phyloP scores from a whole-genome alignment of 92 coral and sea anemone species.

The Porites divaricata region DNA sequence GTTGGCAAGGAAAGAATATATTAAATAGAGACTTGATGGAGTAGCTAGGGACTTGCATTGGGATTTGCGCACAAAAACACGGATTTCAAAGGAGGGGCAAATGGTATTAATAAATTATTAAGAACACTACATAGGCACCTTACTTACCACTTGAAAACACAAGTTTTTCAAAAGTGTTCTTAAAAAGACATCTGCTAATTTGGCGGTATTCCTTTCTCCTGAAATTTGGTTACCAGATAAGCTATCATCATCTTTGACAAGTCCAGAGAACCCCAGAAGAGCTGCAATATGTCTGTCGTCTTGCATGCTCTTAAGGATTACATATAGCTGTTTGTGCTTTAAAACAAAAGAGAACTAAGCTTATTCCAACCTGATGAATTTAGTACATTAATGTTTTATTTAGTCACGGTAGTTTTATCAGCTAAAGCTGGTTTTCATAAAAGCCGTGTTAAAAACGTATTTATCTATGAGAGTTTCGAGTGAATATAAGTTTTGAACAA shows the following conservation, averaged over 20 bases:
- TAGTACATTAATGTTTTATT: neutral
- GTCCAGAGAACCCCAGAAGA: slow-evolving; percentile 72
- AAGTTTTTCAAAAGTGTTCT: slow-evolving; percentile 79
- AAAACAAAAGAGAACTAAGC: no score
- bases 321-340: slow-evolving; percentile 84
- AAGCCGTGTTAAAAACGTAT: no score
- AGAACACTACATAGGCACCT: neutral
- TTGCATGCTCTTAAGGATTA: slow-evolving; percentile 83
- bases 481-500: no score
- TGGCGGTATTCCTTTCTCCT: slow-evolving; percentile 42
- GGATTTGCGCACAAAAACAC: neutral
- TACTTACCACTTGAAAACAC: slow-evolving; percentile 73
- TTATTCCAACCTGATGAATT: neutral
- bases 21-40: neutral
- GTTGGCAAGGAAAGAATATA: no score
- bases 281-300: slow-evolving; percentile 85
- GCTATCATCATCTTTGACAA: slow-evolving; percentile 44
- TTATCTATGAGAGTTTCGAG: no score
- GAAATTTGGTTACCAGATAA: slow-evolving; percentile 21
- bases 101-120: neutral
- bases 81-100: slow-evolving; percentile 6
- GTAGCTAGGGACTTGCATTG: neutral
- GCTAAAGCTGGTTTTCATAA: no score
- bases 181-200: slow-evolving; percentile 76
- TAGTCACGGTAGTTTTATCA: no score